Conservation (phyloP, 2,113 vertebrate genomes). For the Bujurquina vittata region DNA sequence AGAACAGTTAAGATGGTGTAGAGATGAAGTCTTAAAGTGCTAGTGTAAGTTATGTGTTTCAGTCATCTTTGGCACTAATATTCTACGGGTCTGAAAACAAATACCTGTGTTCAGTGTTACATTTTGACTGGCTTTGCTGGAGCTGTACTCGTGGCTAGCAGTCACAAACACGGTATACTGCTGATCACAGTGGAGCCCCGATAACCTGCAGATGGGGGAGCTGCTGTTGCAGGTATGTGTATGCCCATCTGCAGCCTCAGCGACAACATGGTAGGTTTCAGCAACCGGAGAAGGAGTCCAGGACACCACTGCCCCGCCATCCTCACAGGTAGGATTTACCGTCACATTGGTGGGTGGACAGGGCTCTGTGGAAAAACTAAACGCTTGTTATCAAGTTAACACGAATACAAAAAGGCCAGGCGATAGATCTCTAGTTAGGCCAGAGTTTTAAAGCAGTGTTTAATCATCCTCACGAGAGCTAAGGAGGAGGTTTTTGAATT, state of each 20-base stretch:
- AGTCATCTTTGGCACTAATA: not conserved
- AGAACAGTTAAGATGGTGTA: not conserved
- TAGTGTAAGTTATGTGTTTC: not conserved
- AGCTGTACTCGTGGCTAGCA: constrained; percentile 70
- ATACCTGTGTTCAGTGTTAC: constrained; percentile 68
- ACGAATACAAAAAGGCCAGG: not conserved
- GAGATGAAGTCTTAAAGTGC: not conserved
- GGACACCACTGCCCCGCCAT: constrained; percentile 55
- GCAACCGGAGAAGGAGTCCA: constrained; percentile 70
- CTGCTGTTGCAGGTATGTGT: constrained; percentile 52
- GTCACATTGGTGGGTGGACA: constrained; percentile 61
- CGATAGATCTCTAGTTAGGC: not conserved
- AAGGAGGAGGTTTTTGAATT: no score
- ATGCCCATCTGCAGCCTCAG: constrained; percentile 46
- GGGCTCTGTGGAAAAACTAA: constrained; percentile 55
- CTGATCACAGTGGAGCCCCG: constrained; percentile 68
- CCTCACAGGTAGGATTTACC: constrained; percentile 53
- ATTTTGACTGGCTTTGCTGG: constrained; percentile 62
- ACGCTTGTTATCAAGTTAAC: not conserved
- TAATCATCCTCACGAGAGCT: not conserved
- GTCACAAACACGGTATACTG: constrained; percentile 65
- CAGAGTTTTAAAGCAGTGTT: not conserved
- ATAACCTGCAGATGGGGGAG: constrained; percentile 67
- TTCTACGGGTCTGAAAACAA: not conserved
- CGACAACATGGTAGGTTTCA: constrained; percentile 62